Evolutionary conservation across 2,888 invertebrate species (phyloP).

Genomic region (Megastigmus dorsalis): DNA sequence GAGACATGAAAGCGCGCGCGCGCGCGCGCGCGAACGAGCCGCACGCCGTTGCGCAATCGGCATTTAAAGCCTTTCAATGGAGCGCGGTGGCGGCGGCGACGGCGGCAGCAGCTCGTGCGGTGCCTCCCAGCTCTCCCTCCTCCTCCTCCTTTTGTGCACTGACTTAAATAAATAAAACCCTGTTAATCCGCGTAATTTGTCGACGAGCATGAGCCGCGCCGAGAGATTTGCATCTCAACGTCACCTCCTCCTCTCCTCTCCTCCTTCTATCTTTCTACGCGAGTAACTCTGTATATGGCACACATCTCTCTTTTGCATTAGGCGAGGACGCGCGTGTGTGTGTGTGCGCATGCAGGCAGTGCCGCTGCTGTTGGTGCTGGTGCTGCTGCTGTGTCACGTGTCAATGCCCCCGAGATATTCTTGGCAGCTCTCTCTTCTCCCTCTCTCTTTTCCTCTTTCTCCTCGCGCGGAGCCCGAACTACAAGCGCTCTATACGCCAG

Average conservation of each 20-base stretch:
- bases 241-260: neutral
- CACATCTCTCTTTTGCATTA: conserved; percentile 47
- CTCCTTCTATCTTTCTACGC: neutral
- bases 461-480: neutral
- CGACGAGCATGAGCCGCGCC: neutral
- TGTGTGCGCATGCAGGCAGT: neutral
- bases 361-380: conserved; percentile 12
- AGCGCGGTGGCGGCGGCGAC: too few species aligned
- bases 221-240: conserved; percentile 38
- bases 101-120: too few species aligned
- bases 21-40: too few species aligned
- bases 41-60: conserved; percentile 36
- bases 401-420: conserved; percentile 54
- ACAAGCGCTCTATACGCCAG: neutral
- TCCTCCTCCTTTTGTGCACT: too few species aligned
- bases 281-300: conserved; percentile 29
- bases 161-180: too few species aligned
- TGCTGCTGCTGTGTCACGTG: conserved; percentile 44
- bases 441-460: conserved; percentile 35
- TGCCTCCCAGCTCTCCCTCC: too few species aligned
- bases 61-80: conserved; percentile 29
- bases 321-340: conserved; percentile 4
- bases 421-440: conserved; percentile 50
- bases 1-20: too few species aligned
- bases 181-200: conserved; percentile 36